Conservation (phyloP, 2,113 vertebrate genomes). For the Pangasianodon hypophthalmus region DNA sequence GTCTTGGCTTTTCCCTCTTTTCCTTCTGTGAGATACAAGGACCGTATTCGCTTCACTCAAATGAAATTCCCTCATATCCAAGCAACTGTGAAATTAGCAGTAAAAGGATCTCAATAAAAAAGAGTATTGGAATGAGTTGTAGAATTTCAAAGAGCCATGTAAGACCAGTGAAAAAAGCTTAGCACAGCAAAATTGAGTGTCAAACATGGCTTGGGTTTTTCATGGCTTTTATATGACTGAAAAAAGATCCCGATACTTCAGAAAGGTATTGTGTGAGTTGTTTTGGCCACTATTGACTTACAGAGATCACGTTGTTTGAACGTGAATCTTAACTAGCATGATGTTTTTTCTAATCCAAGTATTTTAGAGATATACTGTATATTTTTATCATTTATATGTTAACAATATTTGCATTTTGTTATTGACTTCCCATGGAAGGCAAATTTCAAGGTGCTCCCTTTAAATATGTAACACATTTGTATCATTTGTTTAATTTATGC, state of each 20-base stretch:
- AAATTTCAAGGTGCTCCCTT: neutral
- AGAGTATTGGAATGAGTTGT: conserved; percentile 56
- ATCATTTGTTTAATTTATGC: neutral
- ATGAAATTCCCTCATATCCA: conserved; percentile 70
- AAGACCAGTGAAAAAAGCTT: conserved; percentile 39
- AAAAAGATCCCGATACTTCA: neutral
- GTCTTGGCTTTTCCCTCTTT: conserved; percentile 61
- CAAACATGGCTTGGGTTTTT: conserved; percentile 14
- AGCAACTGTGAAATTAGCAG: conserved; percentile 76
- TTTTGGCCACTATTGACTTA: neutral
- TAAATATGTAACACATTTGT: neutral
- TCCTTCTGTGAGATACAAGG: conserved; percentile 50
- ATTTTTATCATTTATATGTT: neutral
- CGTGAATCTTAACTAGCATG: neutral
- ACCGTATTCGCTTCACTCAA: conserved; percentile 65
- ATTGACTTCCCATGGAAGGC: neutral
- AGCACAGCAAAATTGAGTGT: conserved; percentile 45
- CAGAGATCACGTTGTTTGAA: neutral
- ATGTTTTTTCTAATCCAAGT: neutral
- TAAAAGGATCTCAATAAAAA: conserved; percentile 64
- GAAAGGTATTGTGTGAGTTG: neutral
- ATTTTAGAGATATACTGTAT: neutral
- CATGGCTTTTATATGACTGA: neutral
- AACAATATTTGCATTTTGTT: neutral
- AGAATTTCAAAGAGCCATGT: conserved; percentile 60